A percentile compares a stretch with the other conserved stretches of the same genome.
Evolutionary conservation across 2,888 invertebrate species (phyloP).

Genomic region (Sycophila texana): DNA sequence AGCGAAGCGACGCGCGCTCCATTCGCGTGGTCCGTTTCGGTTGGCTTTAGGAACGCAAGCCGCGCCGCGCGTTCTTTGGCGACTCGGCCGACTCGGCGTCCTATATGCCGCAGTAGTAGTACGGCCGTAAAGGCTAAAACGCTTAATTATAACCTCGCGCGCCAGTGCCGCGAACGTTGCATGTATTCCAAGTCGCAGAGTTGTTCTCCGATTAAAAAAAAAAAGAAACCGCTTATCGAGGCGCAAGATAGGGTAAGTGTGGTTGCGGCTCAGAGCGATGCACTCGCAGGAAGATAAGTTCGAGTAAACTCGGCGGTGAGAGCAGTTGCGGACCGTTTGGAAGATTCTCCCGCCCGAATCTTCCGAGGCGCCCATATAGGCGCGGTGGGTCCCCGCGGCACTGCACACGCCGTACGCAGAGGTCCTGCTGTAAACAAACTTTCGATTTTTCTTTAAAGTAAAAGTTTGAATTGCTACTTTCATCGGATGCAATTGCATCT

Average conservation of each 20-base stretch:
- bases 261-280: background rate
- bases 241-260: conserved; percentile 41
- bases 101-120: conserved; percentile 51
- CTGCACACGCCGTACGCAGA: conserved; percentile 4
- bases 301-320: background rate
- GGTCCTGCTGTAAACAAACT: conserved; percentile 45
- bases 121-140: conserved; percentile 6
- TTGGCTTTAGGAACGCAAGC: conserved; percentile 56
- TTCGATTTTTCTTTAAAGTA: background rate
- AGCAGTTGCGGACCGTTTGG: background rate
- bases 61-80: background rate
- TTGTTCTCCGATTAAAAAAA: conserved; percentile 21
- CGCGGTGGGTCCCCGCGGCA: conserved; percentile 18
- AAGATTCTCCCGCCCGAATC: conserved; percentile 51
- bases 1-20: conserved; percentile 26
- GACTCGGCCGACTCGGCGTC: conserved; percentile 54
- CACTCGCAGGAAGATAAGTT: background rate
- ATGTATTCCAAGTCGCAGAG: conserved; percentile 8
- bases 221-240: conserved; percentile 16
- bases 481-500: background rate
- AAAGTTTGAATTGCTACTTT: background rate
- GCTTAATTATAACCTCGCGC: conserved; percentile 56
- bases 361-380: conserved; percentile 11
- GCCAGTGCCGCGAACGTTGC: conserved; percentile 18
- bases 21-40: conserved; percentile 59